Conservation (phyloP, 2,797 vertebrate genomes). For the Periophthalmus magnuspinnatus region DNA sequence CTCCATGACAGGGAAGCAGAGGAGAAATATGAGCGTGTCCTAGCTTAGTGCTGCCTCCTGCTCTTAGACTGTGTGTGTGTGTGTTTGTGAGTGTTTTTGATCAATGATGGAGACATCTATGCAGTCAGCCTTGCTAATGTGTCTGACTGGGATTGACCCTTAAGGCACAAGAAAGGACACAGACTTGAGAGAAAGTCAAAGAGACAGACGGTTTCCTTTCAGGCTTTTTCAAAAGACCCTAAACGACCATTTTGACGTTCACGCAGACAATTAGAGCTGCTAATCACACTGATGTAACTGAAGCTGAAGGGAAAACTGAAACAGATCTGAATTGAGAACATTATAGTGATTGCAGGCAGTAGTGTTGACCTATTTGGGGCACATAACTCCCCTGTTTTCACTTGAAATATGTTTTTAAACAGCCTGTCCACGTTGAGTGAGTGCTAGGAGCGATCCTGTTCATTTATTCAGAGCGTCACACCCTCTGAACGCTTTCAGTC, state of each 20-base stretch:
- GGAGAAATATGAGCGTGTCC: slow-evolving; percentile 38
- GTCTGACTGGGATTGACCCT: slow-evolving; percentile 57
- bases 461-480: slow-evolving; percentile 49
- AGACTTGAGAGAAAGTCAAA: slow-evolving; percentile 34
- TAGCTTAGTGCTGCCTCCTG: slow-evolving; percentile 26
- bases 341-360: slow-evolving; percentile 6
- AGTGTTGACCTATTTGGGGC: slow-evolving; percentile 27
- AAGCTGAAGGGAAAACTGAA: slow-evolving; percentile 5
- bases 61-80: slow-evolving; percentile 5
- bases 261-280: slow-evolving; percentile 31
- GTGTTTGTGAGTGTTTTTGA: slow-evolving; percentile 46
- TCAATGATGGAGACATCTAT: slow-evolving; percentile 49
- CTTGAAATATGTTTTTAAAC: slow-evolving; percentile 44
- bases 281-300: slow-evolving; percentile 32
- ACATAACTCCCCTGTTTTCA: slow-evolving; percentile 21
- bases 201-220: slow-evolving; percentile 18
- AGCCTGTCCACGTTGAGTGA: slow-evolving; percentile 30
- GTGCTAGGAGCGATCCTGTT: slow-evolving; percentile 39
- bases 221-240: slow-evolving; percentile 29
- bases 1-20: slow-evolving; percentile 17
- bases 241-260: slow-evolving; percentile 29
- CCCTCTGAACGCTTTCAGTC: slow-evolving; percentile 12
- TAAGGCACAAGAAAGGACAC: slow-evolving; percentile 48
- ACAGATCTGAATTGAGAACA: slow-evolving; percentile 12
- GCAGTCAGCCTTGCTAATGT: slow-evolving; percentile 60